Conservation (phyloP, 2,797 vertebrate species). For the Ctenopoma kingsleyae region DNA sequence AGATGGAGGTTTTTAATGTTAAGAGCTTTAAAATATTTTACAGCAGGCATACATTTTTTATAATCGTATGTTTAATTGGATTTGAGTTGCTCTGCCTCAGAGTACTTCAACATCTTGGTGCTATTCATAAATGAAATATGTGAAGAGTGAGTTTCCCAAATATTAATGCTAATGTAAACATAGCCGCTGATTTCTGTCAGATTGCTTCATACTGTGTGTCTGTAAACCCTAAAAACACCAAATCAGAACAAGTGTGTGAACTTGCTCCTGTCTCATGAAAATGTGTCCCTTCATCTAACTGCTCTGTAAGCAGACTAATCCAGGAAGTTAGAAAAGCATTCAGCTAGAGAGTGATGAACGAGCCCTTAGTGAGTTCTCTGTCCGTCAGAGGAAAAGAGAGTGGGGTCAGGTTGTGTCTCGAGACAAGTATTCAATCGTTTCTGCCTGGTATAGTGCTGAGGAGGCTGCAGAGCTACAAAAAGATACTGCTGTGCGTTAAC, state of each 20-base stretch:
- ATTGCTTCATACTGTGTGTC: neutral
- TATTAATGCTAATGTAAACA: constrained; percentile 11
- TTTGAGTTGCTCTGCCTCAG: neutral
- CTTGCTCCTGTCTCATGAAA: constrained; percentile 16
- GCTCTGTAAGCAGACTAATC: constrained; percentile 59
- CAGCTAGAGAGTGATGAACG: constrained; percentile 64
- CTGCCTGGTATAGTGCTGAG: constrained; percentile 46
- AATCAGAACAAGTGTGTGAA: constrained; percentile 7
- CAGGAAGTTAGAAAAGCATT: constrained; percentile 70
- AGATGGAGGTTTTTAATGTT: constrained; percentile 5
- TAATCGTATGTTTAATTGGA: neutral
- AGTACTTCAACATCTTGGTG: neutral
- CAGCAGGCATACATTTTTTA: neutral
- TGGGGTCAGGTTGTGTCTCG: constrained; percentile 8
- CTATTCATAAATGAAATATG: neutral
- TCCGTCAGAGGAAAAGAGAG: constrained; percentile 53
- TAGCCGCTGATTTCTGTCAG: constrained; percentile 16
- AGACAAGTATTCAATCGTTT: constrained; percentile 48
- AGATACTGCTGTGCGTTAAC: constrained; percentile 43
- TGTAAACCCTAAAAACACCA: constrained; percentile 23
- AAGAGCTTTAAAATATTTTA: constrained; percentile 7
- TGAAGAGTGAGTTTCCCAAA: neutral
- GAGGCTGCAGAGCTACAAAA: constrained; percentile 67
- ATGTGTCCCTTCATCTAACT: constrained; percentile 48
- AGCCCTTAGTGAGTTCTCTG: constrained; percentile 81